phyloP scores from a whole-genome alignment of 2,888 invertebrate species.

The Busseola fusca region DNA sequence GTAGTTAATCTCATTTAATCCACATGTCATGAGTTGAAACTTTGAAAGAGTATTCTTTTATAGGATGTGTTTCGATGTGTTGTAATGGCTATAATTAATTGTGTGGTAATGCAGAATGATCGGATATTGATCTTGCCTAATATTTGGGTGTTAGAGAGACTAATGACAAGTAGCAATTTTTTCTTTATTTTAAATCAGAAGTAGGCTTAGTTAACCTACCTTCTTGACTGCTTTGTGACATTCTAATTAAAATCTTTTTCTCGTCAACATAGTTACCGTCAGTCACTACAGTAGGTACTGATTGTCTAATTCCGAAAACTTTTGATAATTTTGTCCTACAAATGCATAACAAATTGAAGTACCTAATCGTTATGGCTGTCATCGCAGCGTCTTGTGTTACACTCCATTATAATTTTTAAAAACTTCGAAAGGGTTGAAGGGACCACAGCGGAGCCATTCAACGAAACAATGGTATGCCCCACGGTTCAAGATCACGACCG shows the following conservation, averaged over 20 bases:
- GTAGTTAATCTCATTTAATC: conserved; percentile 54
- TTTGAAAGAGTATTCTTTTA: conserved; percentile 38
- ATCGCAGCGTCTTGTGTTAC: conserved; percentile 2
- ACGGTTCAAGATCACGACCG: conserved; percentile 77
- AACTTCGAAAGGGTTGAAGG: conserved; percentile 7
- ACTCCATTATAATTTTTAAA: conserved; percentile 5
- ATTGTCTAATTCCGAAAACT: background rate
- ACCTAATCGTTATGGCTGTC: too few species aligned
- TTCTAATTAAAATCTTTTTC: background rate
- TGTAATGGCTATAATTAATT: conserved; percentile 34
- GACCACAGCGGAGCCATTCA: conserved; percentile 49
- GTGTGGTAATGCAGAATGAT: conserved; percentile 24
- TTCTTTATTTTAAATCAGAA: background rate
- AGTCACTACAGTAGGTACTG: too few species aligned
- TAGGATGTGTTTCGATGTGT: conserved; percentile 33
- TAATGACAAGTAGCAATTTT: background rate
- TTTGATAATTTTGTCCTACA: background rate
- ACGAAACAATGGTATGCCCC: conserved; percentile 66
- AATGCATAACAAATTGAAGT: background rate
- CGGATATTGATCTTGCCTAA: conserved; percentile 19
- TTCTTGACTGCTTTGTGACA: background rate
- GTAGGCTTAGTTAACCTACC: background rate
- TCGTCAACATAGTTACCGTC: background rate
- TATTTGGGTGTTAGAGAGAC: background rate
- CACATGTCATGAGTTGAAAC: conserved; percentile 26